Base-by-base conservation (phyloP, 2,797 vertebrate genomes). In the Cercopithecus diana region DNA sequence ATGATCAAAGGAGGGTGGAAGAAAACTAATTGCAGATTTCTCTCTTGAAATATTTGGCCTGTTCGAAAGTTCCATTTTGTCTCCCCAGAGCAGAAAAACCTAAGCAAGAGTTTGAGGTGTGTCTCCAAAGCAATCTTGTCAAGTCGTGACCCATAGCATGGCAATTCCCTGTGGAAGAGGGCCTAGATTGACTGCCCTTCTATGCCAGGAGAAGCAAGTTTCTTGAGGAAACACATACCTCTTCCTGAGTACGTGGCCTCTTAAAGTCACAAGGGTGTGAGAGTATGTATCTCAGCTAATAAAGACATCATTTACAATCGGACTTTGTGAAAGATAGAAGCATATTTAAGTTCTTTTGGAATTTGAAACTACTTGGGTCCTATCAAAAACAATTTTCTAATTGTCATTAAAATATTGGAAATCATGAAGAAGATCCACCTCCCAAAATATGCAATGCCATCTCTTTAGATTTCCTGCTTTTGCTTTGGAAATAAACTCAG, bases 21-120 rank as follows among this genome's bases (percentile, higher is more conserved):
- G 48, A 13, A 92, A 96, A 97, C 86, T 70, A 93, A 98, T 81
- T 96, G 82, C 36, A 91, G 80, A 1, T 86, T 93, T 97, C 57
- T 73, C 73, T 98, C 90, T 75, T 57, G 93, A 93, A 43, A 13
- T 95, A 94, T 93, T 52, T 76, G 90, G 82, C 45, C 82, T 90
- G 33, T 75, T 93, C 48, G n/a, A 57, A 95, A 96, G 61, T 72
- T 55, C 33, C 50, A 82, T 55, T 82, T 84, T 80, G 41, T 87
- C 57, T 83, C 88, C 93, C 88, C 20, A 77, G 58, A 82, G 26
- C 4, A 17, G 1, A 48, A 70, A 96, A 64, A 93, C 43, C 76
- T 82, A 70, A 94, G 14, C 33, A 88, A 24, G 4, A 11, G 57
- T 84, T 83, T 39, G 43, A 57, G 88, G 15, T 48, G 43, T 93